These are phyloP conservation scores for Tretioscincus oriximinensis DNA, from an alignment of 2,113 vertebrate species.

Conservation along the genomic window DNA sequence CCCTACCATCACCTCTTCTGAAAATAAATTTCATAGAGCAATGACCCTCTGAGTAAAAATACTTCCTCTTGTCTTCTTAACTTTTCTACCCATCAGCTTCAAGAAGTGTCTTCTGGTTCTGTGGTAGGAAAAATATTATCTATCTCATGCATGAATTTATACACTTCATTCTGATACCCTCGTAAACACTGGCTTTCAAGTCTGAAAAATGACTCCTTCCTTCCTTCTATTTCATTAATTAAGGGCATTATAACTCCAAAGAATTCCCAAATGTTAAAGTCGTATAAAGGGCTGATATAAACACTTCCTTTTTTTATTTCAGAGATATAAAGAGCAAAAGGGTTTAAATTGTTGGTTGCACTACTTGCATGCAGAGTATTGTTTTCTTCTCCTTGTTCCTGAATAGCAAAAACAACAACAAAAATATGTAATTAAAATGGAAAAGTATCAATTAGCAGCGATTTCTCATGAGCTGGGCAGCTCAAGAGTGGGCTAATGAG, in stretches of 20 bases:
- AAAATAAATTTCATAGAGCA: too few species aligned
- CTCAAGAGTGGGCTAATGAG: slow-evolving; percentile 67
- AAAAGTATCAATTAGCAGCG: slow-evolving; percentile 78
- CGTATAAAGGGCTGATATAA: slow-evolving; percentile 39
- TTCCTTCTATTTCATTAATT: not conserved
- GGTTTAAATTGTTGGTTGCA: slow-evolving; percentile 75
- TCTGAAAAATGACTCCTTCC: too few species aligned
- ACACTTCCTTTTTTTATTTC: slow-evolving; percentile 38
- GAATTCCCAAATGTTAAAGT: slow-evolving; percentile 5
- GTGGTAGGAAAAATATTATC: too few species aligned
- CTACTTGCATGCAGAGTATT: slow-evolving; percentile 77
- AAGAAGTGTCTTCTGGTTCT: too few species aligned
- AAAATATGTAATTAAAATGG: slow-evolving; percentile 79
- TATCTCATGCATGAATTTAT: too few species aligned
- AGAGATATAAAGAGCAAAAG: slow-evolving; percentile 68
- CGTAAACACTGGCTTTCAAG: too few species aligned
- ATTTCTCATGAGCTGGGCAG: slow-evolving; percentile 69
- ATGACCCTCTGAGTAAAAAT: too few species aligned
- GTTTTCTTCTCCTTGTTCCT: slow-evolving; percentile 77
- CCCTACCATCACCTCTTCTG: too few species aligned
- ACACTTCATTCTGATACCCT: too few species aligned
- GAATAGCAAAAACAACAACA: slow-evolving; percentile 79
- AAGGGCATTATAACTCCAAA: slow-evolving; percentile 9
- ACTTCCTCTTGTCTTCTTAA: too few species aligned
- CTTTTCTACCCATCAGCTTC: too few species aligned